These are phyloP conservation scores for Dryomyza anilis DNA, from an alignment of 2,888 invertebrate genomes.

Conservation along the genomic window DNA sequence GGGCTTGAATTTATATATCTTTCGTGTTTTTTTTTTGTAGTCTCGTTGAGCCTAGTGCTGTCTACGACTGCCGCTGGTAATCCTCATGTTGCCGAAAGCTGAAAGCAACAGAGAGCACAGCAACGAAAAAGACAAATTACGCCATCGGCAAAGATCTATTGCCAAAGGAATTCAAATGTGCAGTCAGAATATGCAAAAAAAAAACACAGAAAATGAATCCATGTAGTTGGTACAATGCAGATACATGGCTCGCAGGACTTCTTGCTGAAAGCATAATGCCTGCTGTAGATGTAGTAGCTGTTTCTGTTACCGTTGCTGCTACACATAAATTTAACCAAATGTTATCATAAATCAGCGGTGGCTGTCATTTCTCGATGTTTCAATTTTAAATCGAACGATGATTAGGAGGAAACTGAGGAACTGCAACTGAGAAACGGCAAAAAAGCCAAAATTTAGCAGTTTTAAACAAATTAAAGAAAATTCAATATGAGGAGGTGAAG, in stretches of 20 bases:
- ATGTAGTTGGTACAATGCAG: neutral
- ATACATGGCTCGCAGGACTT: neutral
- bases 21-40: neutral
- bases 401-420: no score
- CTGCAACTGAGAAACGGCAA: no score
- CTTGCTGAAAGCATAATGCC: neutral
- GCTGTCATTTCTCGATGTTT: conserved; percentile 20
- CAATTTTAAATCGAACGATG: conserved; percentile 23
- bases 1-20: neutral
- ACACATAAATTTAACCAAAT: conserved; percentile 54
- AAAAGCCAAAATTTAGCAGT: no score
- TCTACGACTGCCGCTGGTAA: conserved; percentile 35
- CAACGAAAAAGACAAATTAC: conserved; percentile 55
- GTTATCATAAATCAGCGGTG: conserved; percentile 50
- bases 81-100: conserved; percentile 12
- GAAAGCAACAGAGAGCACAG: conserved; percentile 35
- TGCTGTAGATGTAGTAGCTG: neutral
- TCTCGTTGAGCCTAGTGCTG: neutral
- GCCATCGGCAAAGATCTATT: conserved; percentile 48
- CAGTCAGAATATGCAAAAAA: neutral
- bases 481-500: no score
- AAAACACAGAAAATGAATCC: neutral
- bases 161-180: conserved; percentile 44
- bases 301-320: conserved; percentile 36
- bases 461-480: no score